Evolutionary conservation across 2,797 vertebrate genomes (phyloP).

Genomic region (Cheracebus regulus): DNA sequence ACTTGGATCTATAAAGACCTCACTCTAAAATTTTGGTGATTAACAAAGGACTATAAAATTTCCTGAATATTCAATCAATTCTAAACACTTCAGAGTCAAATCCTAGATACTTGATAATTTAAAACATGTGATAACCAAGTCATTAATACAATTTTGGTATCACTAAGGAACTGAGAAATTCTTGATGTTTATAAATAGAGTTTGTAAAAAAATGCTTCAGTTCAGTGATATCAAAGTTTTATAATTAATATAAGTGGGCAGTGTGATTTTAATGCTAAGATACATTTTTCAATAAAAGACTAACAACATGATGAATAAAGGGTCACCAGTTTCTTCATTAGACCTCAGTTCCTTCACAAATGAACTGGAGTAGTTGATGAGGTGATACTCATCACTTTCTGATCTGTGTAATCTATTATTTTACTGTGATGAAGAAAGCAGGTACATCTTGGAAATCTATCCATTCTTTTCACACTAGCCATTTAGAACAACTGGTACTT

Average conservation of each 20-base stretch:
- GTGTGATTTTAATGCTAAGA: conserved; percentile 23
- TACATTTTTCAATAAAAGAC: neutral
- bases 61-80: neutral
- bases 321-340: neutral
- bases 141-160: neutral
- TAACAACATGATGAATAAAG: neutral
- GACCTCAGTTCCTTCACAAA: neutral
- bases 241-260: neutral
- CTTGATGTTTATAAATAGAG: neutral
- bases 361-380: neutral
- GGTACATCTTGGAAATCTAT: neutral
- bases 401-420: neutral
- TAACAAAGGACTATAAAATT: neutral
- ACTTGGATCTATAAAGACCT: neutral
- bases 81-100: neutral
- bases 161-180: neutral
- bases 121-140: neutral
- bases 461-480: neutral
- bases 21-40: neutral
- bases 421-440: neutral
- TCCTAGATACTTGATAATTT: neutral
- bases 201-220: neutral
- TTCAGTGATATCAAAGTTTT: neutral
- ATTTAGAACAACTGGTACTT: neutral
- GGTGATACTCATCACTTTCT: neutral